Percentiles rank a stretch among this genome's conserved stretches.
Evolutionary conservation across 2,797 vertebrate genomes (phyloP).

Genomic region (Streptopelia turtur): DNA sequence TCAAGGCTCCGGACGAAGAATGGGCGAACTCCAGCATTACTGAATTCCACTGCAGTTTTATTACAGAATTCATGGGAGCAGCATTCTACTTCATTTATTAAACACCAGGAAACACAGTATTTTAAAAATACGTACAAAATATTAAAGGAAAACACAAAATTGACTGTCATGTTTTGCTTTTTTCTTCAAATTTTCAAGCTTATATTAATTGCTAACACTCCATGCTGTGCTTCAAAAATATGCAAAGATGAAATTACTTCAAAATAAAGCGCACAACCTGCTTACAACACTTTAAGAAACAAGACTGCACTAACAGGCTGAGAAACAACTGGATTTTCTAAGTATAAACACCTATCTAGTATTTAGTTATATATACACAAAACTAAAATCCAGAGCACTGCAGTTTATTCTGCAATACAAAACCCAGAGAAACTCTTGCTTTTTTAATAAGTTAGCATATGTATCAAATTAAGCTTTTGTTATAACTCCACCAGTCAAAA

Average conservation of each 20-base stretch:
- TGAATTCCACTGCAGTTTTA: neutral
- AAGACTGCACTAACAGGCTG: neutral
- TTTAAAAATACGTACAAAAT: neutral
- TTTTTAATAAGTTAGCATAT: neutral
- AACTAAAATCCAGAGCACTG: neutral
- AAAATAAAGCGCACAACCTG: neutral
- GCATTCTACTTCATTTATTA: neutral
- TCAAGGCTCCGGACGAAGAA: neutral
- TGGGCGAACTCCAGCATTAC: neutral
- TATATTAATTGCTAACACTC: neutral
- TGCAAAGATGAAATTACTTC: neutral
- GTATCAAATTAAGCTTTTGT: neutral
- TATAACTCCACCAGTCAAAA: neutral
- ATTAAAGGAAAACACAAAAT: neutral
- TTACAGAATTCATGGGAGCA: neutral
- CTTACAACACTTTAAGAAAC: neutral
- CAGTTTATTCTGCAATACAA: neutral
- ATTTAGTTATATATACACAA: neutral
- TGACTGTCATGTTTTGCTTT: neutral
- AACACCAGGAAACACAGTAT: neutral
- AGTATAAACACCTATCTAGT: neutral
- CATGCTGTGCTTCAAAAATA: neutral
- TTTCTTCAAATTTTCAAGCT: neutral
- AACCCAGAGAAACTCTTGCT: neutral
- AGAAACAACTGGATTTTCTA: neutral